Evolutionary conservation across 2,113 vertebrate genomes (phyloP), one percentile per base, ranked within the genome.

Genomic region (Sterrhoptilus dennistouni): DNA sequence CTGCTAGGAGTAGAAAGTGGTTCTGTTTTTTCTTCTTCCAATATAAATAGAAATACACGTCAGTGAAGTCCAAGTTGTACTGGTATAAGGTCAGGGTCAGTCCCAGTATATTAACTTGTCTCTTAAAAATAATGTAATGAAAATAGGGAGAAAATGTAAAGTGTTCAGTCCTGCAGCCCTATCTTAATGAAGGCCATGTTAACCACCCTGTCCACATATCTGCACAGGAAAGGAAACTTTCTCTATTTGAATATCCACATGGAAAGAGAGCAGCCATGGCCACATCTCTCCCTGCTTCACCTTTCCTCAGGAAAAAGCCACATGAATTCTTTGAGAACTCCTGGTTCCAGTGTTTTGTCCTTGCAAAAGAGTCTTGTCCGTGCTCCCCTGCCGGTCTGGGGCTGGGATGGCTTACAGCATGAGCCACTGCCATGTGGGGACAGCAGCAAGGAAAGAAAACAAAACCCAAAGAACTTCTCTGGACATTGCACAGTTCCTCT

Each of bases 271-370:
- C 21, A 64, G 21, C 23, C 22, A 29, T 0, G 1, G 47, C 27
- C 44, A 60, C 35, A 16, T n/a, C 44, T 71, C 44, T 84, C 19
- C 29, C 9, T 9, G 16, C 21, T 18, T 74, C 29, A 18, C 20
- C 24, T 44, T 64, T 56, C 13, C n/a, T 33, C 20, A 44, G 42
- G 18, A 75, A 45, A 27, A 74, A 77, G 16, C 25, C 31, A 13
- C 25, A 9, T 18, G 6, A 20, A 64, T n/a, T 56, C 52, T 77
- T 28, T 42, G 38, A 54, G 54, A 70, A 21, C 8, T 31, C 27
- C 22, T 49, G 42, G 1, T 0, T 35, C 21, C 36, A 28, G n/a
- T 3, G 22, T 9, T 65, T 12, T 36, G 20, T n/a, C 49, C 45
- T 53, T 36, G 44, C 12, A 36, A 16, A 87, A 19, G 15, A 7